Base-by-base conservation (phyloP, 37 sponge, comb jelly and placozoan species). In the Cladorhizidae sp. region DNA sequence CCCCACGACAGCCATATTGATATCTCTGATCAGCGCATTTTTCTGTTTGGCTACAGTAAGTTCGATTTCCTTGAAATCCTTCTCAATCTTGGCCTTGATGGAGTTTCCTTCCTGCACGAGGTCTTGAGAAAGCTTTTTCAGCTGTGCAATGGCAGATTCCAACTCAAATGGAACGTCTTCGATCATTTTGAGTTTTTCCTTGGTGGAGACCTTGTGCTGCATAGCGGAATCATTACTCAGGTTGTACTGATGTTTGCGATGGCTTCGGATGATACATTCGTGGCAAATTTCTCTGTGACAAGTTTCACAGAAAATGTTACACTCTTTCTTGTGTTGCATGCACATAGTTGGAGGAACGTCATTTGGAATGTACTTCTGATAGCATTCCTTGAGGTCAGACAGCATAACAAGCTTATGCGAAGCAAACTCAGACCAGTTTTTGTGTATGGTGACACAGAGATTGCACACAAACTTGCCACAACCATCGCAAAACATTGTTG, bases 161-260 rank as follows among this genome's bases (percentile, higher is more conserved):
- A 87, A 72, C 62, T 81, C 74, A 9, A 9, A 22, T 56, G 88
- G 88, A 36, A 87, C 64, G 0, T 25, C 61, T 5, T 68, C 70
- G 20, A 81, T 76, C n/a, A 52, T 55, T 8, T 50, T 40, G 52
- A 87, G 43, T 38, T 65, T 55, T 21, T 81, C 82, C 23, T 56
- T 76, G 18, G 70, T 37, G 63, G 38, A 17, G 25, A 37, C 69
- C 39, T 87, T 87, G 77, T 87, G 88, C 38, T 75, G 55, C n/a
- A 32, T 67, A 0, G 63, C 82, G 12, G 82, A 87, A 20, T 87
- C 88, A 9, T 31, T 61, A 21, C 54, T 17, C 18, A 80, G 88
- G 55, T 81, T 69, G 64, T 81, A 87, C n/a, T 76, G 52, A 52
- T 88, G 88, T 33, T 82, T 78, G 3, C 83, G 72, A 68, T 88